Base-by-base conservation (phyloP, 2,797 vertebrate species). In the Babyrousa celebensis region DNA sequence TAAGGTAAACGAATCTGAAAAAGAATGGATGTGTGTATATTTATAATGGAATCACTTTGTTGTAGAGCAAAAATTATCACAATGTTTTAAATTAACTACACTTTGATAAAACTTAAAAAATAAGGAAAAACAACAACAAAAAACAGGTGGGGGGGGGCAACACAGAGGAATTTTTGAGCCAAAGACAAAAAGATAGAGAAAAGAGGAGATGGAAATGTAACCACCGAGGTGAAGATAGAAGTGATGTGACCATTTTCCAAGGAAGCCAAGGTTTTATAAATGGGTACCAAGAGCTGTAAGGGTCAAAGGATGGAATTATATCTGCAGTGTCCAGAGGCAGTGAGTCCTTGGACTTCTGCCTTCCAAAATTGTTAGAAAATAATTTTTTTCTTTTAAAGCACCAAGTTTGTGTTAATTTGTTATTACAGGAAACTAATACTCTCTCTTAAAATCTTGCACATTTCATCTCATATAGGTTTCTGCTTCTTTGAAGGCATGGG, bases 331-430 rank as follows among this genome's bases (percentile, higher is more conserved):
- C 40, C 43, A 18, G 5, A 79, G 27, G 21, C 5, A 36, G 2
- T 6, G 9, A 87, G 4, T 2, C 3, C 12, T 32, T 71, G 14
- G 36, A 20, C 1, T 83, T 82, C 12, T 25, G 6, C 3, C 40
- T 16, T 78, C 23, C 5, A 43, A 58, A 40, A 67, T 48, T 74
- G 9, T n/a, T 79, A 70, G 20, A 70, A 5, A 86, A 89, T 56
- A 60, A 70, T 52, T 77, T 70, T 80, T 77, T 85, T 92, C 29
- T 54, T 79, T 91, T 91, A 93, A 88, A 84, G 0, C 14, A 52
- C 16, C 20, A 77, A 32, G 11, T 72, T 60, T 56, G n/a, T 71
- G 11, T 12, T 32, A 43, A 78, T 60, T 8, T 86, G 5, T 68
- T 77, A 58, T 52, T 5, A 68, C 8, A 68, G 20, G 43, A 79